A percentile compares a stretch with the other conserved stretches of the same genome.
phyloP scores from a whole-genome alignment of 2,888 invertebrate species.

The Aphidoletes aphidimyza region DNA sequence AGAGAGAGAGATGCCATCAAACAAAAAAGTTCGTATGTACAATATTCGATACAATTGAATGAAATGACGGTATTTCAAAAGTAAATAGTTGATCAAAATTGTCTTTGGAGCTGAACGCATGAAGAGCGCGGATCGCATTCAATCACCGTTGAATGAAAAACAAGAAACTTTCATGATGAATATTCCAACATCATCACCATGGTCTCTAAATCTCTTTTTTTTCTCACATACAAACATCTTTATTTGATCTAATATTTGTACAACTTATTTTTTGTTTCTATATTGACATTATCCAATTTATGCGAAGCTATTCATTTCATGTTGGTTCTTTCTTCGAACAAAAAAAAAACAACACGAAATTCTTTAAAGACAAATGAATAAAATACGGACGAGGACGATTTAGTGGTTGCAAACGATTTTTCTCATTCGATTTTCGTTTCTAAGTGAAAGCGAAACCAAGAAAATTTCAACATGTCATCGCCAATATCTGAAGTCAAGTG shows the following conservation, averaged over 20 bases:
- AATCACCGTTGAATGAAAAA: background rate
- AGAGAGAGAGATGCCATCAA: background rate
- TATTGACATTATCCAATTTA: background rate
- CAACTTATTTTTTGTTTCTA: background rate
- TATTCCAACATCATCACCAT: background rate
- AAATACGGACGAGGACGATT: background rate
- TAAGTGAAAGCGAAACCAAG: too few species aligned
- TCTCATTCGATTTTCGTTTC: too few species aligned
- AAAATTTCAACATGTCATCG: too few species aligned
- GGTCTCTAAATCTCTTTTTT: background rate
- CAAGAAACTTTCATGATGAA: background rate
- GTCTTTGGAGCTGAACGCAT: background rate
- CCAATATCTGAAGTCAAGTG: too few species aligned
- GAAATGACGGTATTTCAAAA: background rate
- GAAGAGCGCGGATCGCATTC: background rate
- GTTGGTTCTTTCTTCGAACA: background rate
- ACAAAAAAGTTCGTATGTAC: background rate
- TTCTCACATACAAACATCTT: too few species aligned
- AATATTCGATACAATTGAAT: background rate
- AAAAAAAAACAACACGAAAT: background rate
- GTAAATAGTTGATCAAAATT: background rate
- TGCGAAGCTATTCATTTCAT: background rate
- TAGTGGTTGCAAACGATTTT: too few species aligned
- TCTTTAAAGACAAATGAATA: background rate
- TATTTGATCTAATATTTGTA: background rate